These are phyloP conservation scores for Leptarthrus brevirostris DNA, from an alignment of 2,888 invertebrate genomes.

Conservation along the genomic window DNA sequence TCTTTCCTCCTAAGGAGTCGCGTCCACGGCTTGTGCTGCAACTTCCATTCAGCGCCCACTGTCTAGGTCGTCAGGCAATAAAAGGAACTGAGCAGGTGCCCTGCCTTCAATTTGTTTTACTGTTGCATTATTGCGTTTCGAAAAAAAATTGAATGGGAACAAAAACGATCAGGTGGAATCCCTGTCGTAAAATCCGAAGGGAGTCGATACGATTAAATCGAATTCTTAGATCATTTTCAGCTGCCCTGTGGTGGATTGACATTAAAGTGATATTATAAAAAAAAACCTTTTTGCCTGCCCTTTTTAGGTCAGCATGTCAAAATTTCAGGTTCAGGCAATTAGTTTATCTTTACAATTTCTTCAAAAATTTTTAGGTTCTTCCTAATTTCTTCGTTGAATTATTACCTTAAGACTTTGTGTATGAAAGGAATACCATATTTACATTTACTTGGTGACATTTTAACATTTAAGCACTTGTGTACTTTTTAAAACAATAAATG, in stretches of 20 bases:
- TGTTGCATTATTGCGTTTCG: conserved; percentile 10
- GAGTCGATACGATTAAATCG: conserved; percentile 37
- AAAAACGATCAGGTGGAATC: conserved; percentile 39
- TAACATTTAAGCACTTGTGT: too few relatives aligned
- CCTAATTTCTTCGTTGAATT: too few relatives aligned
- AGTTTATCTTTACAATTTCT: too few relatives aligned
- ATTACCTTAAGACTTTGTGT: too few relatives aligned
- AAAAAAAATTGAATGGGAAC: conserved; percentile 6
- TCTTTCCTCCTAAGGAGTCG: not conserved
- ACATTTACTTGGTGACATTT: too few relatives aligned
- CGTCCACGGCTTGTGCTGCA: conserved; percentile 4
- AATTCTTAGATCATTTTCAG: conserved; percentile 20
- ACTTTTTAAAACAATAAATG: too few relatives aligned
- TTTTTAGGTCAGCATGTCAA: too few relatives aligned
- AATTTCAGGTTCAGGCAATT: too few relatives aligned
- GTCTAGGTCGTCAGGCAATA: conserved; percentile 31
- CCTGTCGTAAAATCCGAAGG: conserved; percentile 23
- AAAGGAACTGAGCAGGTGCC: conserved; percentile 36
- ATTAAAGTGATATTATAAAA: not conserved
- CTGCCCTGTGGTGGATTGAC: conserved; percentile 8
- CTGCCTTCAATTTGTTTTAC: conserved; percentile 26
- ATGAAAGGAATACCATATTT: too few relatives aligned
- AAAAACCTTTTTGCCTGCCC: not conserved
- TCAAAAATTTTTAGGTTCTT: too few relatives aligned
- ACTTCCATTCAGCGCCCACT: conserved; percentile 26